Conservation (phyloP, 2,113 vertebrate species). For the Corythornis cristatus region DNA sequence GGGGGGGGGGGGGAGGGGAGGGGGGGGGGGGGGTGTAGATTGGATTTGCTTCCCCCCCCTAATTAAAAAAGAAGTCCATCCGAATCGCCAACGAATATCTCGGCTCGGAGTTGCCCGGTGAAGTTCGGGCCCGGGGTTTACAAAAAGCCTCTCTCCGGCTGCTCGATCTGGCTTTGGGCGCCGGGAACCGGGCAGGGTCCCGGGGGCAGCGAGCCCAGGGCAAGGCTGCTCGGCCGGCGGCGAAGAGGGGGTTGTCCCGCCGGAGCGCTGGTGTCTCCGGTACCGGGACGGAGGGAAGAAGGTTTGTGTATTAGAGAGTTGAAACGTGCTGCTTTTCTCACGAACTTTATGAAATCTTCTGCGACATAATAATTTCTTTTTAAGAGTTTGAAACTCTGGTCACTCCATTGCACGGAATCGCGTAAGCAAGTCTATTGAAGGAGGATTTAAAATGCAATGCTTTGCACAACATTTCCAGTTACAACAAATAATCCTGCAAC, state of each 20-base stretch:
- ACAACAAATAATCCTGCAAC: constrained; percentile 76
- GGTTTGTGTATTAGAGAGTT: background rate
- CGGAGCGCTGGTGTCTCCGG: background rate
- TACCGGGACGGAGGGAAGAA: background rate
- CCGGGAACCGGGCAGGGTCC: background rate
- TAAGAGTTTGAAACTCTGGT: constrained; percentile 56
- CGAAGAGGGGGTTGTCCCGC: background rate
- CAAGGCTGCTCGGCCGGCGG: background rate
- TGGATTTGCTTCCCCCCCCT: background rate
- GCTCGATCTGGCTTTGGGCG: background rate
- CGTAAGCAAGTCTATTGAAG: constrained; percentile 63
- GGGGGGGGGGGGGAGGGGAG: background rate
- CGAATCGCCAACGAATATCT: background rate
- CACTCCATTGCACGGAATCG: constrained; percentile 48
- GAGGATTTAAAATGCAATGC: constrained; percentile 74
- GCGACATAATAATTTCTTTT: constrained; percentile 12
- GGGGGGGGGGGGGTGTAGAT: background rate
- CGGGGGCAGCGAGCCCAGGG: background rate
- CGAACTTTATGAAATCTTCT: background rate
- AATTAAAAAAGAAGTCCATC: background rate
- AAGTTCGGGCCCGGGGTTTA: background rate
- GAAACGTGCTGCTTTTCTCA: background rate
- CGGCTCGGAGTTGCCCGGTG: background rate
- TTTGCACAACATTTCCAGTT: constrained; percentile 74
- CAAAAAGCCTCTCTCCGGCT: background rate